phyloP scores from a whole-genome alignment of 2,888 invertebrate species.

The Ectemnius cavifrons region DNA sequence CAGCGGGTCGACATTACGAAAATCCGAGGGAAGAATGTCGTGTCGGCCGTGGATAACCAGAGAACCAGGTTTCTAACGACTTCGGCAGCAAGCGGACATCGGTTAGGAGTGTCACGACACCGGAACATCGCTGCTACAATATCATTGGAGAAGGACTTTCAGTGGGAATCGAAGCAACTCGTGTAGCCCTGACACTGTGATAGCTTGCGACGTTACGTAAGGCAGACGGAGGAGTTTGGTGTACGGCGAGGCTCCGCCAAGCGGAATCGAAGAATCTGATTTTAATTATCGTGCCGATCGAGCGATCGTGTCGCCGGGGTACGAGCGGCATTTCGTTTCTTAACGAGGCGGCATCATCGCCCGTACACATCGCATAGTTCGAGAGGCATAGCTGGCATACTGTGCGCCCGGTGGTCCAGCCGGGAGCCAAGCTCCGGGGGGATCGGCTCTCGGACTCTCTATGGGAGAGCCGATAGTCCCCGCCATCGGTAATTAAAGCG shows the following conservation, averaged over 20 bases:
- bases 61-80: slow-evolving; percentile 37
- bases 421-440: slow-evolving; percentile 23
- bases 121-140: slow-evolving; percentile 31
- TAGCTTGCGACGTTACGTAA: slow-evolving; percentile 47
- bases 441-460: neutral
- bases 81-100: slow-evolving; percentile 41
- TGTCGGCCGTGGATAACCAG: slow-evolving; percentile 18
- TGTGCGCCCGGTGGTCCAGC: slow-evolving; percentile 62
- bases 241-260: slow-evolving; percentile 1
- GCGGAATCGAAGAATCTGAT: slow-evolving; percentile 37
- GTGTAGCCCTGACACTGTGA: slow-evolving; percentile 27
- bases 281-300: slow-evolving; percentile 54
- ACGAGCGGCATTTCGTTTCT: slow-evolving; percentile 49
- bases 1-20: slow-evolving; percentile 18
- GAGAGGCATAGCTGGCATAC: slow-evolving; percentile 60
- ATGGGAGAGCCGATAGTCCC: slow-evolving; percentile 44
- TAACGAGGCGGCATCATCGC: slow-evolving; percentile 57
- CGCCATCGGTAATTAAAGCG: slow-evolving; percentile 66
- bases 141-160: neutral
- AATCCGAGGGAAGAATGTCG: slow-evolving; percentile 30
- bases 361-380: slow-evolving; percentile 43
- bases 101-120: slow-evolving; percentile 46
- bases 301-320: slow-evolving; percentile 51
- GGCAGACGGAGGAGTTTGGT: slow-evolving; percentile 13
- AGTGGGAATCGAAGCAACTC: slow-evolving; percentile 5